Evolutionary conservation across 2,888 invertebrate genomes (phyloP).

Genomic region (Lathronympha strigana): DNA sequence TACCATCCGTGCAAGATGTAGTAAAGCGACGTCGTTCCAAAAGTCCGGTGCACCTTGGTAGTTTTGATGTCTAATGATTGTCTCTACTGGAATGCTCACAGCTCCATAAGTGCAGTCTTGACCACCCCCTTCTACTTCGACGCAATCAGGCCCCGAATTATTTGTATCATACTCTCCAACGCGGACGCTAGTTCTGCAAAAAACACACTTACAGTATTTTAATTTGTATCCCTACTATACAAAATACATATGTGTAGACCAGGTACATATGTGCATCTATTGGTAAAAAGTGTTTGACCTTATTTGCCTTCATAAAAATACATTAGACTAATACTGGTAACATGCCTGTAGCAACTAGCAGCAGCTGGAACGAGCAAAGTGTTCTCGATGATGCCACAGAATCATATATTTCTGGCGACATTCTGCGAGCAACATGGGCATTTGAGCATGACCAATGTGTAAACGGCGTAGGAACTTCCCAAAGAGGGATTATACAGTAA

Average conservation of each 20-base stretch:
- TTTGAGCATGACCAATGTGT: no score
- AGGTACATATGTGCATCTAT: no score
- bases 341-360: no score
- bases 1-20: slow-evolving; percentile 61
- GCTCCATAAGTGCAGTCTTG: slow-evolving; percentile 58
- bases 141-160: slow-evolving; percentile 66
- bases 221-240: not conserved
- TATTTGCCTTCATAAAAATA: no score
- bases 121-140: slow-evolving; percentile 44
- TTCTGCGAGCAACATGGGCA: no score
- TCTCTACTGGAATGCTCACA: slow-evolving; percentile 64
- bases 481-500: not conserved
- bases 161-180: slow-evolving; percentile 78
- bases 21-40: slow-evolving; percentile 73
- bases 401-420: no score
- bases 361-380: no score
- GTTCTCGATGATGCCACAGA: no score
- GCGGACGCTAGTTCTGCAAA: slow-evolving; percentile 57
- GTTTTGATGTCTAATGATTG: slow-evolving; percentile 66
- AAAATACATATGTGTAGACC: no score
- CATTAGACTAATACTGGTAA: no score
- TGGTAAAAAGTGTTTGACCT: no score
- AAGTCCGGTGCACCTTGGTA: slow-evolving; percentile 52
- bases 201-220: not conserved
- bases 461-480: not conserved